Conservation (phyloP, 2,888 invertebrate genomes). For the Neoascia interrupta region DNA sequence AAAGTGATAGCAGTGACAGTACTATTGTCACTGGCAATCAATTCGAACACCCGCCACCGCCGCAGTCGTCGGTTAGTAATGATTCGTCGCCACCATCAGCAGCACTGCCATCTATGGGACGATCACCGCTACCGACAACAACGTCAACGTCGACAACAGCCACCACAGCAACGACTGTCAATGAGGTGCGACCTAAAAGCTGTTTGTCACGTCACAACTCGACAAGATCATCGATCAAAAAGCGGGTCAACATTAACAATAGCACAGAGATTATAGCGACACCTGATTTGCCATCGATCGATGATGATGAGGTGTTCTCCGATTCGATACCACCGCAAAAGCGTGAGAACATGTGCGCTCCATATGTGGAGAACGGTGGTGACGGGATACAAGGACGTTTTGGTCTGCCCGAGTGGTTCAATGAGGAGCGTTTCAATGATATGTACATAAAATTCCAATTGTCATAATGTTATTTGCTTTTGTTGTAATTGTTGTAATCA, state of each 20-base stretch:
- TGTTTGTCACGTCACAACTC: slow-evolving; percentile 78
- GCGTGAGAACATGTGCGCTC: slow-evolving; percentile 80
- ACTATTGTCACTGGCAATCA: slow-evolving; percentile 37
- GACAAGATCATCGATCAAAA: slow-evolving; percentile 77
- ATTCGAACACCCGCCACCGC: slow-evolving; percentile 20
- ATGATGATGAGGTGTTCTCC: slow-evolving; percentile 84
- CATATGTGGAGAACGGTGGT: slow-evolving; percentile 79
- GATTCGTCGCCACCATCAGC: slow-evolving; percentile 41
- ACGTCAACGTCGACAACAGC: slow-evolving; percentile 43
- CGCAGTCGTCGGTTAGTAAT: slow-evolving; percentile 31
- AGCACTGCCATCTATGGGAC: slow-evolving; percentile 18
- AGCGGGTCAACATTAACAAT: slow-evolving; percentile 79
- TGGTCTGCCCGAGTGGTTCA: slow-evolving; percentile 80
- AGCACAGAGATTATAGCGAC: slow-evolving; percentile 78
- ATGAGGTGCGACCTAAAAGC: slow-evolving; percentile 74
- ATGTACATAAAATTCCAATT: slow-evolving; percentile 72
- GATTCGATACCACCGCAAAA: slow-evolving; percentile 80
- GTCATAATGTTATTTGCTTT: slow-evolving; percentile 6
- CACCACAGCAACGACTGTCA: slow-evolving; percentile 72
- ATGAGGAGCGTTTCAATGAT: slow-evolving; percentile 78
- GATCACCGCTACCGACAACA: slow-evolving; percentile 47
- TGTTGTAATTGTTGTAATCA: slow-evolving; percentile 1
- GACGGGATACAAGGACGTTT: slow-evolving; percentile 72
- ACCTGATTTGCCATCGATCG: slow-evolving; percentile 74
- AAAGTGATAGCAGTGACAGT: slow-evolving; percentile 46